Base-by-base conservation (phyloP, 2,113 vertebrate species). In the Istiophorus platypterus region DNA sequence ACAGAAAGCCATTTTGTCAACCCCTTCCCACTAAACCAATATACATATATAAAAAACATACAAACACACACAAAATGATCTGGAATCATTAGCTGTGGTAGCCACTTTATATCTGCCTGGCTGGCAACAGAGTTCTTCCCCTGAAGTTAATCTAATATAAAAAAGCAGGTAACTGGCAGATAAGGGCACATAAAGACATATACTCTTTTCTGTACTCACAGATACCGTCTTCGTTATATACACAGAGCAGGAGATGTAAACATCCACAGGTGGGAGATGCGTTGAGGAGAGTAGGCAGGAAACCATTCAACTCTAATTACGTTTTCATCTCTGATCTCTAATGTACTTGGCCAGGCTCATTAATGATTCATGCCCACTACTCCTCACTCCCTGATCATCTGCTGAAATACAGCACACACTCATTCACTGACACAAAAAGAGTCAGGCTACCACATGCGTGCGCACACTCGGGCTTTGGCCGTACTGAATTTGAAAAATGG, bases 361-460 rank as follows among this genome's bases (percentile, higher is more conserved):
- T 73, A 78, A 84, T 67, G 78, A 87, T 82, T 68, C 69, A 82
- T 71, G 75, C 11, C 58, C 0, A 0, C 42, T 83, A n/a, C 29
- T 64, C 18, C 42, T 45, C 22, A 14, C n/a, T 29, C 42, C 9
- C 24, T 64, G 15, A 26, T 45, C 24, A 1, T 51, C 9, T 27
- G 22, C 12, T 34, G 3, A 67, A 73, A 59, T 64, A 56, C 61
- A 79, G 14, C 41, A 18, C 39, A 51, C 17, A 54, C 10, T 29
- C 54, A 51, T 24, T 37, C 13, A 37, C 2, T 13, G 2, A 52
- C 5, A 49, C 6, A 8, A 57, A 45, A 39, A 37, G 9, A 31
- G 58, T 8, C 17, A 20, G 18, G 27, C 20, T 14, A 8, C 14
- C 10, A 59, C 27, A 39, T 18, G 34, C 8, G 4, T 17, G 39